These are phyloP conservation scores for Tromatobia lineatoria DNA, from an alignment of 2,888 invertebrate species.

Conservation along the genomic window DNA sequence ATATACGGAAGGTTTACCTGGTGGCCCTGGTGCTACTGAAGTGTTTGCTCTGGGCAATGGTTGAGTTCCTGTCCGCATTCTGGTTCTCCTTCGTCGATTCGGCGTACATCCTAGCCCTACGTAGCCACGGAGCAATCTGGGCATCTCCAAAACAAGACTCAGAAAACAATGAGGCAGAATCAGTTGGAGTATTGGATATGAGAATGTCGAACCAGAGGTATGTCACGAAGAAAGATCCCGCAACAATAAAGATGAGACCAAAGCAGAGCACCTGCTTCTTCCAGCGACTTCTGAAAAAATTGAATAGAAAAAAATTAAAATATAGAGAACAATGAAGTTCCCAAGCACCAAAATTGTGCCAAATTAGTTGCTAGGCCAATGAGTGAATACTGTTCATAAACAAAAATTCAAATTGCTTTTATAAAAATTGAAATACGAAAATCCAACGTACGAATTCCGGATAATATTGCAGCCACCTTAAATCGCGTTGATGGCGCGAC, in stretches of 20 bases:
- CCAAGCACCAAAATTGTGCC: no score
- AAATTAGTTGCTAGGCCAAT: no score
- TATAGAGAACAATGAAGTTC: no score
- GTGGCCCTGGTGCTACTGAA: slow-evolving; percentile 66
- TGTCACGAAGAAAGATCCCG: slow-evolving; percentile 72
- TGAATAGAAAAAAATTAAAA: neutral
- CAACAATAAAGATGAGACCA: slow-evolving; percentile 54
- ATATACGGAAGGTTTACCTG: slow-evolving; percentile 67
- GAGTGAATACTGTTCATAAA: neutral
- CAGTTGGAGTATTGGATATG: slow-evolving; percentile 1
- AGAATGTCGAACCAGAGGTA: slow-evolving; percentile 73
- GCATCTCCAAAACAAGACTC: slow-evolving; percentile 71
- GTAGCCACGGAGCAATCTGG: slow-evolving; percentile 78
- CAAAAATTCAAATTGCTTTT: neutral
- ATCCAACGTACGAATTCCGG: neutral
- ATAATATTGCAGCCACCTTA: neutral
- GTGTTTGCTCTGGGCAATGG: slow-evolving; percentile 71
- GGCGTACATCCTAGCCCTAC: slow-evolving; percentile 80
- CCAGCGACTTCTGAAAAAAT: slow-evolving; percentile 71
- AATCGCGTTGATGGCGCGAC: neutral
- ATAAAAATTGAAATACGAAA: neutral
- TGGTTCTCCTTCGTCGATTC: slow-evolving; percentile 80
- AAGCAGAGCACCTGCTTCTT: slow-evolving; percentile 69
- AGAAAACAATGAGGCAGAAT: neutral
- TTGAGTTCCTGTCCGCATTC: slow-evolving; percentile 77